Percentiles rank a stretch among this genome's conserved stretches.
Conservation (phyloP, 2,113 vertebrate genomes). For the Abramis brama region DNA sequence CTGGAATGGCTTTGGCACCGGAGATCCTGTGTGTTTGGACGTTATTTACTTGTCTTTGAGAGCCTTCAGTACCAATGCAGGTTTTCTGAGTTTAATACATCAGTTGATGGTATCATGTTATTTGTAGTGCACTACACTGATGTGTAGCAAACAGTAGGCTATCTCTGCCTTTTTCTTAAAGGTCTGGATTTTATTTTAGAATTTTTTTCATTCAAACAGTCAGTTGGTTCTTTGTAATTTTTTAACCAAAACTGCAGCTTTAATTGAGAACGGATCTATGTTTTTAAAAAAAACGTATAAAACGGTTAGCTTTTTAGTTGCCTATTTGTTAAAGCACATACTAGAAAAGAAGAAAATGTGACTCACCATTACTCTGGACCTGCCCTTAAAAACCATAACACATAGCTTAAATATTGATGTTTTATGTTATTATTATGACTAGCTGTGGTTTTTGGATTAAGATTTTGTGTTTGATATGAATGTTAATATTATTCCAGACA, state of each 20-base stretch:
- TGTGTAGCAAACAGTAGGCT: conserved; percentile 1
- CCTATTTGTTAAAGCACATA: background rate
- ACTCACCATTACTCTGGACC: background rate
- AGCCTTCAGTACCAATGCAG: conserved; percentile 33
- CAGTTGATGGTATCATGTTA: conserved; percentile 9
- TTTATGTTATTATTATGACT: conserved; percentile 6
- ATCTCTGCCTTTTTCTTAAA: conserved; percentile 34
- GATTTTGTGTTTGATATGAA: conserved; percentile 2
- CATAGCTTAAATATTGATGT: background rate
- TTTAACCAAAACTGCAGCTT: conserved; percentile 5
- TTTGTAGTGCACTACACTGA: conserved; percentile 31
- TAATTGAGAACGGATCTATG: background rate
- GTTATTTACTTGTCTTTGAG: conserved; percentile 16
- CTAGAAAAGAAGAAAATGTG: background rate
- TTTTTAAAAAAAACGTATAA: background rate
- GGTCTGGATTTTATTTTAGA: conserved; percentile 2
- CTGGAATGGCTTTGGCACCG: background rate
- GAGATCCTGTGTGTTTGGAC: background rate
- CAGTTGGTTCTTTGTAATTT: background rate
- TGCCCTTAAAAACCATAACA: background rate
- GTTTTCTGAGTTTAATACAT: conserved; percentile 21
- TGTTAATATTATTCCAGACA: background rate
- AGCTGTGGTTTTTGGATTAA: background rate
- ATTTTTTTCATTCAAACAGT: background rate
- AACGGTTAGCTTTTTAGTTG: no score